A percentile compares a stretch with the other conserved stretches of the same genome.
Evolutionary conservation across 2,113 vertebrate genomes (phyloP).

Genomic region (Psilopsiagon aymara): DNA sequence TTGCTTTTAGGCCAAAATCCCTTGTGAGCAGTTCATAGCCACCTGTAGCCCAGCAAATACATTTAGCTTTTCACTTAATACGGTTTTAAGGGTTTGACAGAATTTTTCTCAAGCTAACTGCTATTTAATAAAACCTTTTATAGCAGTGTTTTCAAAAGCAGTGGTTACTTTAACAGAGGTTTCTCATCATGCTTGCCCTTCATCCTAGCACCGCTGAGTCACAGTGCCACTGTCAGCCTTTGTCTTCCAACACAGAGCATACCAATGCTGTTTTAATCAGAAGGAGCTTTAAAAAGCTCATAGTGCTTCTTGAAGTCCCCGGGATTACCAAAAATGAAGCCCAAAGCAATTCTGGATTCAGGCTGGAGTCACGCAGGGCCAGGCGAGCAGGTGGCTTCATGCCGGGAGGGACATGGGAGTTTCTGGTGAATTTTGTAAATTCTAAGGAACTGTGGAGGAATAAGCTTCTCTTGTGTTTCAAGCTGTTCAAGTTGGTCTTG

Average conservation of each 20-base stretch:
- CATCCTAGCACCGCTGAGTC: rapidly evolving
- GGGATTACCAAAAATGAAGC: rapidly evolving
- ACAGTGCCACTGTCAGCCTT: rapidly evolving
- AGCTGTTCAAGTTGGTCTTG: background rate
- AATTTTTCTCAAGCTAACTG: background rate
- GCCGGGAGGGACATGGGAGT: rapidly evolving
- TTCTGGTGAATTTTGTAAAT: background rate
- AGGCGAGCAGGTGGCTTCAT: rapidly evolving
- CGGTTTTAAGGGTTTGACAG: rapidly evolving
- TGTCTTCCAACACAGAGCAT: rapidly evolving
- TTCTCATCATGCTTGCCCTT: rapidly evolving
- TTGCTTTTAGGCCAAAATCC: too few species aligned
- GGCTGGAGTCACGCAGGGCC: background rate
- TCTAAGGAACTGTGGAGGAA: background rate
- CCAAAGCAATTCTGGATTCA: background rate
- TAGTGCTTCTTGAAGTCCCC: rapidly evolving
- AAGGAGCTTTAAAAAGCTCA: background rate
- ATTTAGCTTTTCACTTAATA: rapidly evolving
- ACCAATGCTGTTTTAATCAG: rapidly evolving
- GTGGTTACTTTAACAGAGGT: background rate
- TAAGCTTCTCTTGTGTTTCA: background rate
- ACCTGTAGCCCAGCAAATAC: rapidly evolving
- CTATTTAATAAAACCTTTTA: too few species aligned
- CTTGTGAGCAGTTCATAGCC: rapidly evolving
- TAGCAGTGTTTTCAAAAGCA: rapidly evolving